Evolutionary conservation across 2,797 vertebrate species (phyloP).

Genomic region (Sciurus vulgaris): DNA sequence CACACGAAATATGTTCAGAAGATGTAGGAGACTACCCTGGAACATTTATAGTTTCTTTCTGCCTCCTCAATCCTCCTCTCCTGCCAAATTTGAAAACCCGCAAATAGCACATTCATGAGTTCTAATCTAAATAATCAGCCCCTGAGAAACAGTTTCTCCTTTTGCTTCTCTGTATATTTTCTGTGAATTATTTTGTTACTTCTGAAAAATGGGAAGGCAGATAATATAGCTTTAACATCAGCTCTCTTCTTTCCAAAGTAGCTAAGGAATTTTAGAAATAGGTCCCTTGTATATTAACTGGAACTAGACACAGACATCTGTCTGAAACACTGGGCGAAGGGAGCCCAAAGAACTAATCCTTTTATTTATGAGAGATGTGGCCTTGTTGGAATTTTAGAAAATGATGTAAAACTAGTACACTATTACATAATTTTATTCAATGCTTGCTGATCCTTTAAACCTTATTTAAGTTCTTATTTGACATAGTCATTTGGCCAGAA

Average conservation of each 20-base stretch:
- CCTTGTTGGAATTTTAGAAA: background rate
- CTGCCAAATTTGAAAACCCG: background rate
- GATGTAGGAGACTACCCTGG: background rate
- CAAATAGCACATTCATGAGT: background rate
- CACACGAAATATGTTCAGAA: background rate
- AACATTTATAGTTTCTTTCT: constrained; percentile 20
- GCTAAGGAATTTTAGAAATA: constrained; percentile 25
- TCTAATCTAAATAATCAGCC: constrained; percentile 22
- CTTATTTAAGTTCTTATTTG: constrained; percentile 58
- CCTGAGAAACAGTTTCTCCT: background rate
- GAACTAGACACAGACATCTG: background rate
- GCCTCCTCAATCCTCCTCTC: background rate
- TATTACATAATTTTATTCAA: constrained; percentile 36
- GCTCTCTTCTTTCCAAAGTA: background rate
- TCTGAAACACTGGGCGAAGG: background rate
- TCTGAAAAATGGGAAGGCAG: background rate
- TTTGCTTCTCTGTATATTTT: background rate
- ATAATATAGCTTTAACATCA: background rate
- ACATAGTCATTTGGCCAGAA: constrained; percentile 12
- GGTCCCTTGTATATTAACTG: background rate
- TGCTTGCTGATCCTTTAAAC: constrained; percentile 47
- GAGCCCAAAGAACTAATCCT: background rate
- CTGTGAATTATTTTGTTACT: background rate
- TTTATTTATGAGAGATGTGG: background rate
- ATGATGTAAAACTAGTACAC: constrained; percentile 30